These are phyloP conservation scores for Pachyramphus minor DNA, from an alignment of 2,113 vertebrate species.

Conservation along the genomic window DNA sequence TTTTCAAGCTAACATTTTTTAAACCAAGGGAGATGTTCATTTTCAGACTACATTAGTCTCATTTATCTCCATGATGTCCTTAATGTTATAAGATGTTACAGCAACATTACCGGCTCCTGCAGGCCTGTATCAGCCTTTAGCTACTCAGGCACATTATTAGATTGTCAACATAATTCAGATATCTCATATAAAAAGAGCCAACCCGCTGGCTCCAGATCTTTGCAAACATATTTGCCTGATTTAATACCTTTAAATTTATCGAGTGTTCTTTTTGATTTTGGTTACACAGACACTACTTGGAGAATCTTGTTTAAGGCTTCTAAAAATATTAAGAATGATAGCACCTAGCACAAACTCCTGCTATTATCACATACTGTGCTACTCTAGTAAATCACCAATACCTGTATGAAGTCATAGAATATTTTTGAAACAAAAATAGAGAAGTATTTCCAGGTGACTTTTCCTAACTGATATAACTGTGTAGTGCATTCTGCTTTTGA, in stretches of 20 bases:
- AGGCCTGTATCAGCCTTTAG: conserved; percentile 69
- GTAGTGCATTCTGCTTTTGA: background rate
- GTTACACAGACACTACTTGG: background rate
- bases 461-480: background rate
- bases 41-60: conserved; percentile 71
- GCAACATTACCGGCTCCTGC: conserved; percentile 63
- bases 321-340: background rate
- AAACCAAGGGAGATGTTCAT: conserved; percentile 55
- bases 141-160: conserved; percentile 70
- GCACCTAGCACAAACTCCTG: background rate
- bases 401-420: background rate
- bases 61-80: conserved; percentile 75
- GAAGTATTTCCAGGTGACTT: background rate
- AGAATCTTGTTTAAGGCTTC: background rate
- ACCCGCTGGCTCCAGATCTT: conserved; percentile 46
- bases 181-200: conserved; percentile 60
- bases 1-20: conserved; percentile 64
- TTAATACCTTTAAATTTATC: conserved; percentile 41
- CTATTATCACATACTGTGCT: background rate
- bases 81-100: conserved; percentile 70
- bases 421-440: background rate
- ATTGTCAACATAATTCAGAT: conserved; percentile 76
- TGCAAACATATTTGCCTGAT: conserved; percentile 60
- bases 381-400: background rate
- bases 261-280: background rate